Conservation (phyloP, 2,888 invertebrate species). For the Athalia cordata region DNA sequence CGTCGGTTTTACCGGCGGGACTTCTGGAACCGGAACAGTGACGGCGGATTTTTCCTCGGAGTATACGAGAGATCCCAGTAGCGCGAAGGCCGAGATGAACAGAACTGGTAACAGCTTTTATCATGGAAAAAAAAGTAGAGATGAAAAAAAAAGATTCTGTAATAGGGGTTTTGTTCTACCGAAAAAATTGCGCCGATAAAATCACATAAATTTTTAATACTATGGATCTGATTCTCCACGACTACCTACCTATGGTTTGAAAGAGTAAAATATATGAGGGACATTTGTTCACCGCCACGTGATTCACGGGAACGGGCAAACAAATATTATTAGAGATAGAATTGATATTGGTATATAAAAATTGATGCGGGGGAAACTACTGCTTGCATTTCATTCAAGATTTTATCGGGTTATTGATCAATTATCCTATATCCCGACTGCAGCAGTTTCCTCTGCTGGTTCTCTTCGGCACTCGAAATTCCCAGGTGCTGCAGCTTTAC, state of each 20-base stretch:
- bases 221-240: too few species aligned
- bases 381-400: not conserved
- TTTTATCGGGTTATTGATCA: not conserved
- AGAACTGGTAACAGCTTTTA: not conserved
- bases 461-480: not conserved
- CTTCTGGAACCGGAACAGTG: not conserved
- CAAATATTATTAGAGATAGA: too few species aligned
- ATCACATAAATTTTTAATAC: too few species aligned
- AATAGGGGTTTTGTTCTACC: not conserved
- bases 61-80: not conserved
- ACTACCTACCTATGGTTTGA: too few species aligned
- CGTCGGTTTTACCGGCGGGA: not conserved
- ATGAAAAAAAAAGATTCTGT: not conserved
- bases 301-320: too few species aligned
- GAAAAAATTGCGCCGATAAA: too few species aligned
- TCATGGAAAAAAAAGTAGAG: not conserved
- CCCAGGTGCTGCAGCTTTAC: not conserved
- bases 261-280: too few species aligned
- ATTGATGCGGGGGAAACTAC: not conserved
- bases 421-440: not conserved
- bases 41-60: not conserved
- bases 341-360: too few species aligned
- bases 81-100: not conserved
- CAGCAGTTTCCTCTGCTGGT: too few species aligned
- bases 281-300: too few species aligned